A percentile compares a stretch with the other conserved stretches of the same genome.
Evolutionary conservation across 2,113 vertebrate species (phyloP).

Genomic region (Semnornis frantzii): DNA sequence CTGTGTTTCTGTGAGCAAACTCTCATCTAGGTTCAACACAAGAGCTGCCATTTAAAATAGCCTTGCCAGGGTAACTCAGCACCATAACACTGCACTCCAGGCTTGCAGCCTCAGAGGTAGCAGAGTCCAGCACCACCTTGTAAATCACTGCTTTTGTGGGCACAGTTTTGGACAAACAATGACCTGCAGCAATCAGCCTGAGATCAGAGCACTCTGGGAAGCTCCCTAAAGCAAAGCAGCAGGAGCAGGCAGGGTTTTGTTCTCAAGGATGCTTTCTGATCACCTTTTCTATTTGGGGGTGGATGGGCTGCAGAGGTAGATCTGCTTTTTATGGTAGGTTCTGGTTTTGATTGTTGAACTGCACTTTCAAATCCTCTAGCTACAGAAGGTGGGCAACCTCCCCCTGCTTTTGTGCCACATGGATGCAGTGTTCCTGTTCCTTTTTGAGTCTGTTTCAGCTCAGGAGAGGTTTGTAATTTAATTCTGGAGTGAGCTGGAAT

Average conservation of each 20-base stretch:
- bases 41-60: neutral
- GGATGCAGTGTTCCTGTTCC: neutral
- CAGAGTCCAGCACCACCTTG: neutral
- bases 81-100: neutral
- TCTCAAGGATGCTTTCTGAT: neutral
- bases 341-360: neutral
- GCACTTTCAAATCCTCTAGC: too few relatives aligned
- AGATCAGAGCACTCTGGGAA: neutral
- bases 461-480: neutral
- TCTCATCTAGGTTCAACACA: neutral
- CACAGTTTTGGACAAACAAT: neutral
- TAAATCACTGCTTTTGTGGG: neutral
- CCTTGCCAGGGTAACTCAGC: neutral
- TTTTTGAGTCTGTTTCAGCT: neutral
- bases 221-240: neutral
- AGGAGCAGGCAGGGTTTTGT: neutral
- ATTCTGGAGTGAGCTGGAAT: neutral
- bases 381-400: neutral
- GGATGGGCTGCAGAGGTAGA: neutral
- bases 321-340: neutral
- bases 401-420: neutral
- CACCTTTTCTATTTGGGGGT: neutral
- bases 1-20: neutral
- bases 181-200: neutral
- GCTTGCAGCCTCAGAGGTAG: neutral